Conservation (phyloP, 2,888 invertebrate genomes). For the Orthosia gothica region DNA sequence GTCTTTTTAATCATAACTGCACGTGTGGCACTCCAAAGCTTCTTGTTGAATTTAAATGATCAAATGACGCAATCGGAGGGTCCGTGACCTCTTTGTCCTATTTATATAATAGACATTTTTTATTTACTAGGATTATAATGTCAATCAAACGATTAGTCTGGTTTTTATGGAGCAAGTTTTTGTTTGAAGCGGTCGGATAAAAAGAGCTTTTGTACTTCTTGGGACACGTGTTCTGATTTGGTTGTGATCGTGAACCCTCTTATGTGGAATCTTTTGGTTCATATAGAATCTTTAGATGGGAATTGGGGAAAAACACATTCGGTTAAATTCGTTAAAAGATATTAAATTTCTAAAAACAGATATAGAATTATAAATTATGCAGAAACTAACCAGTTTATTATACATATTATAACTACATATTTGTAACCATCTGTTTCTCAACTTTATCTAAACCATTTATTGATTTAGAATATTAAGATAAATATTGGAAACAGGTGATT, state of each 20-base stretch:
- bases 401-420: not conserved
- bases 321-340: not conserved
- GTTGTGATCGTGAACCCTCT: slow-evolving; percentile 16
- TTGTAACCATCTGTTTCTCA: not conserved
- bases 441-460: not conserved
- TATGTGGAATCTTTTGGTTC: not conserved
- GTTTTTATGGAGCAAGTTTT: slow-evolving; percentile 51
- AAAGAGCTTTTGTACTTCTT: slow-evolving; percentile 51
- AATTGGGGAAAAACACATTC: not conserved
- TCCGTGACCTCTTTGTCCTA: slow-evolving; percentile 66
- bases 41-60: slow-evolving; percentile 62
- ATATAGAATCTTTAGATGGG: not conserved
- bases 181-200: slow-evolving; percentile 41
- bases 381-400: not conserved
- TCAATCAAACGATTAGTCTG: slow-evolving; percentile 65
- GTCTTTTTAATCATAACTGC: slow-evolving; percentile 60
- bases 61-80: slow-evolving; percentile 59
- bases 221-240: slow-evolving; percentile 54
- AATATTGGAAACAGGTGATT: no score
- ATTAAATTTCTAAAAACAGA: not conserved
- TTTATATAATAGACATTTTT: slow-evolving; percentile 62
- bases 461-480: not conserved
- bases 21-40: slow-evolving; percentile 59
- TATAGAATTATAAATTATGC: not conserved
- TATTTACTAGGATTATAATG: slow-evolving; percentile 61